Conservation (phyloP, 2,797 vertebrate species). For the Coendou prehensilis region DNA sequence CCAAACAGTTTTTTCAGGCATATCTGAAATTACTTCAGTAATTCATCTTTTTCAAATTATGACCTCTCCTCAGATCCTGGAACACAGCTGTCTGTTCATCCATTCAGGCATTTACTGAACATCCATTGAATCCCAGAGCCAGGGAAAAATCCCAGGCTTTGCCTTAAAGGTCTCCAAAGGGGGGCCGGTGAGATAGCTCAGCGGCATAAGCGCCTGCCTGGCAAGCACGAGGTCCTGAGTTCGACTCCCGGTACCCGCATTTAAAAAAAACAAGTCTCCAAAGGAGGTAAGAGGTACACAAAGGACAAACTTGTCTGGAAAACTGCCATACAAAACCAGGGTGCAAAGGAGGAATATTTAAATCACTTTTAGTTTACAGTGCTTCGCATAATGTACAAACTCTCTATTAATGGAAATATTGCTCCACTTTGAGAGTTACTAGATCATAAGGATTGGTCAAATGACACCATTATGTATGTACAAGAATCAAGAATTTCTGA, state of each 20-base stretch:
- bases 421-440: not conserved
- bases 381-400: not conserved
- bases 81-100: not conserved
- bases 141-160: not conserved
- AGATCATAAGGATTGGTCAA: not conserved
- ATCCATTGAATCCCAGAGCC: not conserved
- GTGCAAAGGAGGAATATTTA: not conserved
- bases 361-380: not conserved
- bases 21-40: conserved; percentile 12
- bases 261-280: not conserved
- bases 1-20: not conserved
- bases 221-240: no score
- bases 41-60: not conserved
- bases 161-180: not conserved
- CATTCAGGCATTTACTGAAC: not conserved
- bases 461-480: not conserved
- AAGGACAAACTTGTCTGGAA: not conserved
- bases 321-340: not conserved
- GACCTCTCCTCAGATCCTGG: not conserved
- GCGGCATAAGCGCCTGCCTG: no score
- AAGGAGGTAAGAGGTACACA: not conserved
- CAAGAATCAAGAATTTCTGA: conserved; percentile 47
- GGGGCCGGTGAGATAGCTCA: no score
- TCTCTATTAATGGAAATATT: not conserved
- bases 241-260: no score